Conservation (phyloP, 2,888 invertebrate genomes). For the Lymantria dispar region DNA sequence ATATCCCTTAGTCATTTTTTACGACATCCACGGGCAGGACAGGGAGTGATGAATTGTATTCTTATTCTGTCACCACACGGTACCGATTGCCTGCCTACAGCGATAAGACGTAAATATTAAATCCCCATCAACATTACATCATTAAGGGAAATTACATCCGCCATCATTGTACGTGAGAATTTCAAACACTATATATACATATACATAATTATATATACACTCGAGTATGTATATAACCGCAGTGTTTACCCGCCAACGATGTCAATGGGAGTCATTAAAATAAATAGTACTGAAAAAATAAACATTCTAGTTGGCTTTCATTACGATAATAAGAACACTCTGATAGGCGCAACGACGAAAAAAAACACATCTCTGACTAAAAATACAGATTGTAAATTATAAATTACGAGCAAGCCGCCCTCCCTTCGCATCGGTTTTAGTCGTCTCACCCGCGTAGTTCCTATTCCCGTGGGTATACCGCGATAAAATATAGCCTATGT, state of each 20-base stretch:
- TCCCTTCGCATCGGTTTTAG: no score
- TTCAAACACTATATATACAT: neutral
- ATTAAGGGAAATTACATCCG: constrained; percentile 32
- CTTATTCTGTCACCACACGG: constrained; percentile 1
- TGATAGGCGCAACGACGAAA: no score
- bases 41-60: neutral
- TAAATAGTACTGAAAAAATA: neutral
- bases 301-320: no score
- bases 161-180: constrained; percentile 18
- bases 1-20: no score
- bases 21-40: no score
- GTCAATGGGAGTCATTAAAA: constrained; percentile 3
- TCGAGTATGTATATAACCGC: constrained; percentile 1
- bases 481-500: no score
- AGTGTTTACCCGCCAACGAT: constrained; percentile 5
- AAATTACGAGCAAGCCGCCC: no score
- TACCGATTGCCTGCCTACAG: constrained; percentile 24
- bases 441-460: no score
- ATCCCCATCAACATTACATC: constrained; percentile 19
- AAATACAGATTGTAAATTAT: no score
- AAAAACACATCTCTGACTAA: no score
- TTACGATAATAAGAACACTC: no score
- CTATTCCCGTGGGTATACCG: no score
- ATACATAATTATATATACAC: neutral
- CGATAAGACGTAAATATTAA: constrained; percentile 18